Percentiles rank a stretch among this genome's conserved stretches.
phyloP scores from a whole-genome alignment of 1,140 invertebrate genomes.

The Stegodyphus dumicola region DNA sequence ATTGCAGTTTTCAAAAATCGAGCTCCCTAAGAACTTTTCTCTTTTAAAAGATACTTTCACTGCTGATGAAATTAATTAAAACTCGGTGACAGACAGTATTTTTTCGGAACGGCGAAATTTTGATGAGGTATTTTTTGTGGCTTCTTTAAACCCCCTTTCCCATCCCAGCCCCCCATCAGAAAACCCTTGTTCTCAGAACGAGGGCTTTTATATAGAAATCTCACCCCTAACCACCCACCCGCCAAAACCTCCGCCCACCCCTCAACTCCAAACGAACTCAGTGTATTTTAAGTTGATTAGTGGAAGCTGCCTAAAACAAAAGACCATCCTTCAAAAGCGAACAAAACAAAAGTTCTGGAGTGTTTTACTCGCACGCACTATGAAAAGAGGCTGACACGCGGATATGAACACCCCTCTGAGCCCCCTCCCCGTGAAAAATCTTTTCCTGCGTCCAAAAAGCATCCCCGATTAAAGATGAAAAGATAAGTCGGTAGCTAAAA shows the following conservation, averaged over 20 bases:
- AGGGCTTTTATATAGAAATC: constrained; percentile 48
- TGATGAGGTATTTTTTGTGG: constrained; percentile 58
- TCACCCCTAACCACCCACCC: neutral
- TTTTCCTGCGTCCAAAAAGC: constrained; percentile 54
- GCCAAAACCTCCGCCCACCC: too few relatives aligned
- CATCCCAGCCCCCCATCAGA: neutral
- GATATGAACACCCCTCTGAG: constrained; percentile 50
- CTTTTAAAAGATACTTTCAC: constrained; percentile 59
- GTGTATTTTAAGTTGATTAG: constrained; percentile 58
- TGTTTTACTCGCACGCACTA: constrained; percentile 35
- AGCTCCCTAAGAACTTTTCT: constrained; percentile 56
- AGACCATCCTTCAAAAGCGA: constrained; percentile 55
- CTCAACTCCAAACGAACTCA: constrained; percentile 30
- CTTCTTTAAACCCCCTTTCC: constrained; percentile 34
- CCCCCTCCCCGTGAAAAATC: constrained; percentile 30
- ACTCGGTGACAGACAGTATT: constrained; percentile 54
- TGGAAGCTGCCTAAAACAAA: constrained; percentile 51
- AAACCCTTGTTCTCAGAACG: constrained; percentile 23
- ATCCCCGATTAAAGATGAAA: constrained; percentile 60
- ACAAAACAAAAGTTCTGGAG: constrained; percentile 59
- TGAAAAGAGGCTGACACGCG: constrained; percentile 57
- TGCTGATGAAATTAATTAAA: constrained; percentile 61
- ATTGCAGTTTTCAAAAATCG: constrained; percentile 56
- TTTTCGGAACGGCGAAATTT: constrained; percentile 44
- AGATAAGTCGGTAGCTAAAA: constrained; percentile 49